These are phyloP conservation scores for Psittacula derbiana DNA, from an alignment of 2,797 vertebrate genomes.

Conservation along the genomic window DNA sequence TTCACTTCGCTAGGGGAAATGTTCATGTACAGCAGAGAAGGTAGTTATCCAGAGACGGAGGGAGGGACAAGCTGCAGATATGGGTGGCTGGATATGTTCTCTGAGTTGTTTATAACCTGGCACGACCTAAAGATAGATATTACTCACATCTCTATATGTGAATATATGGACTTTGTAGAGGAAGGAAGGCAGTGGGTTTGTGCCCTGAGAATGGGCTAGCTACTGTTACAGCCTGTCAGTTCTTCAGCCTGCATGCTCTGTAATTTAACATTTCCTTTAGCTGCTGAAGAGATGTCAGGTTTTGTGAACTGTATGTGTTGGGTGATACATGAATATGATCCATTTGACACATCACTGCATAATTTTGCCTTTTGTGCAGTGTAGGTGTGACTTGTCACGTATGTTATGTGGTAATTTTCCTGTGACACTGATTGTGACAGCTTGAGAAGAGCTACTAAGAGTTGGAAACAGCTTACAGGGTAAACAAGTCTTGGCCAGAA, in stretches of 20 bases:
- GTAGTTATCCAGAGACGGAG: neutral
- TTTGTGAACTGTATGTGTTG: neutral
- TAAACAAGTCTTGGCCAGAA: neutral
- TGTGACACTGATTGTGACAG: slow-evolving; percentile 28
- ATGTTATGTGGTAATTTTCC: slow-evolving; percentile 21
- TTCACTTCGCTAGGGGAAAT: neutral
- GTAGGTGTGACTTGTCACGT: slow-evolving; percentile 36
- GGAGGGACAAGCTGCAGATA: neutral
- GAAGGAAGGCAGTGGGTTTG: neutral
- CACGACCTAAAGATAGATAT: neutral
- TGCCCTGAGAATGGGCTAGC: neutral
- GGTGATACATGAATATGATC: neutral
- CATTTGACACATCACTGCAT: slow-evolving; percentile 27
- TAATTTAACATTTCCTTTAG: slow-evolving; percentile 17
- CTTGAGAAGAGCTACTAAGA: neutral
- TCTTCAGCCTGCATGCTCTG: neutral
- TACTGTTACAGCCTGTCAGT: neutral
- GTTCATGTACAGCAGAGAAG: neutral
- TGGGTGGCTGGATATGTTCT: neutral
- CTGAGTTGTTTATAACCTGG: neutral
- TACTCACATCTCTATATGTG: neutral
- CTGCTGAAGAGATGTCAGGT: neutral
- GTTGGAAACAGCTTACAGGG: neutral
- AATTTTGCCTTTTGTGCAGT: slow-evolving; percentile 36
- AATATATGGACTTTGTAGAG: neutral